phyloP scores from a whole-genome alignment of 2,113 vertebrate species.

The Bucco capensis region DNA sequence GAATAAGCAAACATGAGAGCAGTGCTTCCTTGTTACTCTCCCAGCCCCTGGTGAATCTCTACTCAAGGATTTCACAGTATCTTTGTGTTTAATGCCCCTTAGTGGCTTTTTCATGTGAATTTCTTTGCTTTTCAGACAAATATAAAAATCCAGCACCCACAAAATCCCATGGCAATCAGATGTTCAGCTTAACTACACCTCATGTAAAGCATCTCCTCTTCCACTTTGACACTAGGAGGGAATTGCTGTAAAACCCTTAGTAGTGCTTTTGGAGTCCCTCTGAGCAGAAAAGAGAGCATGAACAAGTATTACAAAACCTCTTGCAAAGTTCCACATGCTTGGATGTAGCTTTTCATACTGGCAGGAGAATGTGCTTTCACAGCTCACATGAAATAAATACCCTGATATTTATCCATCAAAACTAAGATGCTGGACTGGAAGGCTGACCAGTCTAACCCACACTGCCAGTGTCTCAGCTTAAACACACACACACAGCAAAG shows the following conservation, averaged over 20 bases:
- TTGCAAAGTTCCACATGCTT: neutral
- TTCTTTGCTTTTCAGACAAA: neutral
- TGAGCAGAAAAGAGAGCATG: neutral
- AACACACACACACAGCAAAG: neutral
- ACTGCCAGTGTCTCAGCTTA: rapidly evolving
- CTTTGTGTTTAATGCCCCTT: neutral
- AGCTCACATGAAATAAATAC: neutral
- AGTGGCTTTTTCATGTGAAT: neutral
- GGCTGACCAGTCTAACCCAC: neutral
- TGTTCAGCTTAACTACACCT: neutral
- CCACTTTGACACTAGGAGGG: neutral
- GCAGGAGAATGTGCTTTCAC: neutral
- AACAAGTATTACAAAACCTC: neutral
- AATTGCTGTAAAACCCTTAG: neutral
- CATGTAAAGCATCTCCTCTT: neutral
- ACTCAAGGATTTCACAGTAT: neutral
- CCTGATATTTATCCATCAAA: neutral
- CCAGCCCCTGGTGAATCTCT: neutral
- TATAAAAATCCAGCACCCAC: neutral
- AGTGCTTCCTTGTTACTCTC: neutral
- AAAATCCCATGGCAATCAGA: neutral
- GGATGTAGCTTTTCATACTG: neutral
- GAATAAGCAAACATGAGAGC: neutral
- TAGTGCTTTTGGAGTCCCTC: neutral
- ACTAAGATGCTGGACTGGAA: neutral